A percentile compares a stretch with the other conserved stretches of the same genome.
Conservation (phyloP, 2,797 vertebrate species). For the Menidia menidia region DNA sequence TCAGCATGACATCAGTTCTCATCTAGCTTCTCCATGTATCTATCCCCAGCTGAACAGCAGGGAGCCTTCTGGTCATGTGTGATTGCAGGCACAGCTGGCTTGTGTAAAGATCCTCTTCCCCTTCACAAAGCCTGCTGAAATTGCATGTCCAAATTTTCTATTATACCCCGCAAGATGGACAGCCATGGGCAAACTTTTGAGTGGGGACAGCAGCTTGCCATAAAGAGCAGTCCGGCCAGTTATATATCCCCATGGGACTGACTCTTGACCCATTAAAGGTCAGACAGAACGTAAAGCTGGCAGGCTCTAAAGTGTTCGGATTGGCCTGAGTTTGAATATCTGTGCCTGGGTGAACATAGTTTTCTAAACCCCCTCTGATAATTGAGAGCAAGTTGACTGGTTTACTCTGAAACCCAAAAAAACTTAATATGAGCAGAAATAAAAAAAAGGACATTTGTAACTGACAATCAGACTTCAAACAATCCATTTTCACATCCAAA, state of each 20-base stretch:
- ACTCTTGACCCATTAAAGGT: slow-evolving; percentile 45
- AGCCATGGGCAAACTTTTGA: slow-evolving; percentile 28
- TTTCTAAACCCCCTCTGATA: slow-evolving; percentile 25
- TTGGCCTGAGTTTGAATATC: slow-evolving; percentile 36
- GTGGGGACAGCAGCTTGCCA: slow-evolving; percentile 28
- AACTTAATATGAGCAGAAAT: too few relatives aligned
- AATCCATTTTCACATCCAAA: too few relatives aligned
- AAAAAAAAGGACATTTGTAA: too few relatives aligned
- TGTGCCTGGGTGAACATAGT: slow-evolving; percentile 29
- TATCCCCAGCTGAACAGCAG: slow-evolving; percentile 25
- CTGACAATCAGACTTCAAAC: too few relatives aligned
- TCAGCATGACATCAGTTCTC: slow-evolving; percentile 19
- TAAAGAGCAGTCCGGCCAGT: slow-evolving; percentile 31
- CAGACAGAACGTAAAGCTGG: slow-evolving; percentile 40
- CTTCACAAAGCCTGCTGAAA: slow-evolving; percentile 39
- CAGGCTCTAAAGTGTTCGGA: slow-evolving; percentile 26
- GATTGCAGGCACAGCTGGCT: slow-evolving; percentile 23
- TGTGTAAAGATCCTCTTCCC: not conserved
- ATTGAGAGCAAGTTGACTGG: slow-evolving; percentile 2
- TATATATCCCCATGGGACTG: slow-evolving; percentile 47
- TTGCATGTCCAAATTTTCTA: slow-evolving; percentile 46
- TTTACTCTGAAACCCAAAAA: not conserved
- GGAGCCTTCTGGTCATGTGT: slow-evolving; percentile 8
- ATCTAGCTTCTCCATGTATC: slow-evolving; percentile 10
- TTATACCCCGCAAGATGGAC: slow-evolving; percentile 43